Base-by-base conservation (phyloP, 2,113 vertebrate genomes). In the Delphinapterus leucas region DNA sequence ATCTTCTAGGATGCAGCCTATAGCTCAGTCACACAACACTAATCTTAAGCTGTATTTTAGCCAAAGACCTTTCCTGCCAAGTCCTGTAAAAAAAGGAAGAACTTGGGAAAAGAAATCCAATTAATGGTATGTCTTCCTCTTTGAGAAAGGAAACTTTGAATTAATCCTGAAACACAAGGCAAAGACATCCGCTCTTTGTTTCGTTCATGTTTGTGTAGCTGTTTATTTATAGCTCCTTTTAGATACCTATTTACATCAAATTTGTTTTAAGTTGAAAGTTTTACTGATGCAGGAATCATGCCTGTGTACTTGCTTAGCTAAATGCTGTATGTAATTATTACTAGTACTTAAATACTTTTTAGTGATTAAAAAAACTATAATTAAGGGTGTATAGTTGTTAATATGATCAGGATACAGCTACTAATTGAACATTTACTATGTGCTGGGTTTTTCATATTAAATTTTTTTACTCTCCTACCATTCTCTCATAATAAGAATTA, bases 41-140 rank as follows among this genome's bases (percentile, higher is more conserved):
- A 90, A 94, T 73, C 85, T 95, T 65, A 87, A 95, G 25, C 58
- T 85, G 20, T 91, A 79, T 93, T 94, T 97, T 93, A 95, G 61
- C 82, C 67, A 93, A 92, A 97, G 88, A 88, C 73, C 82, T 93
- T 95, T 95, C 74, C 84, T 96, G 88, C 77, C 88, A 88, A 86
- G 12, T 88, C 55, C 71, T 86, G 68, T 93, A 68, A 58, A 94
- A 81, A 85, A 88, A 82, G 38, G 41, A 82, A 74, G 60, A 87
- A 84, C 15, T 85, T 96, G 70, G 87, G 79, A 73, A 96, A 97
- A 58, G 36, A 95, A 87, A 96, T 87, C 63, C 93, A 88, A 98
- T 95, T 87, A 97, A 96, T 87, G 47, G 31, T 1, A 71, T 85
- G 55, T 85, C 83, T 82, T 89, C n/a, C 44, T 93, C 21, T 91